Percentiles rank a stretch among this genome's conserved stretches.
phyloP scores from a whole-genome alignment of 2,113 vertebrate species.

The Labeo catla region DNA sequence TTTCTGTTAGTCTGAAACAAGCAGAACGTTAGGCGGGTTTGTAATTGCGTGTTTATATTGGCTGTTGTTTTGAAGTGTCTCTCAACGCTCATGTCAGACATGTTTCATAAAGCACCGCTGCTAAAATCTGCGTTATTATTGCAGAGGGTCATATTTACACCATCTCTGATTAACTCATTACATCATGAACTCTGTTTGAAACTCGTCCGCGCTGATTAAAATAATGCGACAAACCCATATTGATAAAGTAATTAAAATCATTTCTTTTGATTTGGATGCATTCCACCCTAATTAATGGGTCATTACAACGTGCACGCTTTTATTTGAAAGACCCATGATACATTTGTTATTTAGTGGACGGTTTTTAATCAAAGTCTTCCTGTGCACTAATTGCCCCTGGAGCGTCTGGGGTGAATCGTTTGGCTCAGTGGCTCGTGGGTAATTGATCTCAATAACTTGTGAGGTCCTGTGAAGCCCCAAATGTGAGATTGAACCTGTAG shows the following conservation, averaged over 20 bases:
- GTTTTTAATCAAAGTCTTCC: constrained; percentile 24
- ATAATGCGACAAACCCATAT: not conserved
- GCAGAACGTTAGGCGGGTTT: not conserved
- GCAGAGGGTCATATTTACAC: constrained; percentile 8
- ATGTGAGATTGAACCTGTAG: not conserved
- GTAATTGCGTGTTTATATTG: not conserved
- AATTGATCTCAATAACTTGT: constrained; percentile 8
- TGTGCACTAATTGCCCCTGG: not conserved
- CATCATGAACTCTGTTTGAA: constrained; percentile 3
- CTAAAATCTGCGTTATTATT: not conserved
- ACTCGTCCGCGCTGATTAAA: not conserved
- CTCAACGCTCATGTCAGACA: not conserved
- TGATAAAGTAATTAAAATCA: not conserved
- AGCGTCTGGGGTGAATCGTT: not conserved
- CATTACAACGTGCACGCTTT: not conserved
- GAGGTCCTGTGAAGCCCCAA: not conserved
- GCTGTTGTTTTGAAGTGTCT: not conserved
- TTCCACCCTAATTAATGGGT: not conserved
- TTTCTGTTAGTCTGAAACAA: not conserved
- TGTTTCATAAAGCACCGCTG: not conserved
- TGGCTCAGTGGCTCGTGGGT: constrained; percentile 8
- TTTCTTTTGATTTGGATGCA: not conserved
- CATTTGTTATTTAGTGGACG: not conserved
- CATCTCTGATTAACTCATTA: not conserved
- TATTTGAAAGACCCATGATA: not conserved